phyloP scores from a whole-genome alignment of 2,797 vertebrate genomes.

The Phataginus tetradactyla region DNA sequence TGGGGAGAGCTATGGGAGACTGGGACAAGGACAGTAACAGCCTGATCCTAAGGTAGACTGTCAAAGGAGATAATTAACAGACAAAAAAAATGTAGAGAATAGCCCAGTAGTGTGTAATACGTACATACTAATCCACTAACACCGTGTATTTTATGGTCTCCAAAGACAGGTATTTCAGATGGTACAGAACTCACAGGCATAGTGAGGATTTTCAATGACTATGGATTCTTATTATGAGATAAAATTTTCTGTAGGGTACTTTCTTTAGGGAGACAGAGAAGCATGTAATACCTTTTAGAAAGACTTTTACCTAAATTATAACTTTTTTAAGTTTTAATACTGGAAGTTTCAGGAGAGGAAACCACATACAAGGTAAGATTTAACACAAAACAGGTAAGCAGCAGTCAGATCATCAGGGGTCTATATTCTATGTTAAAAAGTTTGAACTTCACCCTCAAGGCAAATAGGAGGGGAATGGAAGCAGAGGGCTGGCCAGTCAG shows the following conservation, averaged over 20 bases:
- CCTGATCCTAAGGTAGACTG: background rate
- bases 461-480: background rate
- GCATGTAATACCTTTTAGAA: background rate
- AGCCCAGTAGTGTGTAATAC: background rate
- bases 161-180: background rate
- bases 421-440: background rate
- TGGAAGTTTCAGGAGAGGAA: background rate
- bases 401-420: background rate
- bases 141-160: background rate
- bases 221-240: background rate
- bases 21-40: background rate
- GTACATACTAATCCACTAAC: background rate
- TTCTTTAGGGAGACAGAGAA: conserved; percentile 20
- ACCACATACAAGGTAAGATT: background rate
- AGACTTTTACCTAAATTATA: background rate
- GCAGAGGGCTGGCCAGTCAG: background rate
- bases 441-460: background rate
- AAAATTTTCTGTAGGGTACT: background rate
- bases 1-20: background rate
- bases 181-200: background rate
- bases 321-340: background rate
- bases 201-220: background rate
- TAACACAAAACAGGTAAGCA: background rate
- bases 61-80: background rate
- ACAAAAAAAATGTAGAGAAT: background rate